Conservation (phyloP, 2,113 vertebrate genomes). For the Megaleporinus macrocephalus region DNA sequence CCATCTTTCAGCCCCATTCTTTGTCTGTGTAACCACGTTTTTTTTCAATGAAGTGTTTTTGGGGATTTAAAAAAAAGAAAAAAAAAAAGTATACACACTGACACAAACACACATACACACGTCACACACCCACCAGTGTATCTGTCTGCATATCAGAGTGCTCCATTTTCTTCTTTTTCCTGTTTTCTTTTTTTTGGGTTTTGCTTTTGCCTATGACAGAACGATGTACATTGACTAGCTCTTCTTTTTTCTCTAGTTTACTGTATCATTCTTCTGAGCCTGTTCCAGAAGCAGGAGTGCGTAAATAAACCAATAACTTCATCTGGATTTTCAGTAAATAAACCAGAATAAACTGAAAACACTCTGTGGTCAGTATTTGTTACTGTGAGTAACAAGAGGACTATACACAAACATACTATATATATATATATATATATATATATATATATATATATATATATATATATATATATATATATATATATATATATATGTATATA, state of each 20-base stretch:
- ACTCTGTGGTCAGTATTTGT: neutral
- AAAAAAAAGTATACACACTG: neutral
- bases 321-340: conserved; percentile 56
- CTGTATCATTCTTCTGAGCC: conserved; percentile 7
- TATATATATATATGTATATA: no score
- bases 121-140: neutral
- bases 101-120: neutral
- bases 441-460: no score
- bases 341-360: conserved; percentile 43
- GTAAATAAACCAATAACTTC: conserved; percentile 43
- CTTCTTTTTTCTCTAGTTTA: conserved; percentile 11
- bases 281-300: conserved; percentile 31
- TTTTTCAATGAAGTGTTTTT: conserved; percentile 32
- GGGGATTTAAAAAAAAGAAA: neutral
- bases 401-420: no score
- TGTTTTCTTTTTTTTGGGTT: neutral
- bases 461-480: no score
- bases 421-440: no score
- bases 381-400: no score
- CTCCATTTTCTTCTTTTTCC: neutral
- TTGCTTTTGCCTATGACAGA: conserved; percentile 11
- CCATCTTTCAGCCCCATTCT: conserved; percentile 16
- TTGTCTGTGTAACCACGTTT: conserved; percentile 28
- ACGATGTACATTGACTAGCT: conserved; percentile 40
- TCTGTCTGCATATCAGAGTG: conserved; percentile 36